Evolutionary conservation across 2,113 vertebrate species (phyloP).

Genomic region (Orycteropus afer): DNA sequence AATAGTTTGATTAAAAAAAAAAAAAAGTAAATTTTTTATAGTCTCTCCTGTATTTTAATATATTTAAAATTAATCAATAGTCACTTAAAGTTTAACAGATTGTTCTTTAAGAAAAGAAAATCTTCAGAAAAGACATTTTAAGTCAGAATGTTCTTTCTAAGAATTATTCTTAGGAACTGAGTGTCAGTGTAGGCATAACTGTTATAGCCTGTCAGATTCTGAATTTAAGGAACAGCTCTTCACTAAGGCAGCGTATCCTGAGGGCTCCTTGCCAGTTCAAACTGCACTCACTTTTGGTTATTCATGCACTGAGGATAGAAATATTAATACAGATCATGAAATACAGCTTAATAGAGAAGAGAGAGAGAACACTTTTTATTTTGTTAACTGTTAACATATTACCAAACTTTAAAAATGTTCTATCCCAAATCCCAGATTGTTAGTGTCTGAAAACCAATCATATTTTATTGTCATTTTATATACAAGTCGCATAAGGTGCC

Average conservation of each 20-base stretch:
- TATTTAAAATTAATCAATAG: background rate
- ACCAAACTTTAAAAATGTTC: background rate
- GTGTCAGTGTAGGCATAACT: background rate
- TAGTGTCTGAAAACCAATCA: background rate
- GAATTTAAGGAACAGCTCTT: constrained; percentile 12
- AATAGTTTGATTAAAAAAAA: background rate
- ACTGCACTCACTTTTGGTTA: background rate
- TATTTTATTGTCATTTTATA: background rate
- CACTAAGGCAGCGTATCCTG: background rate
- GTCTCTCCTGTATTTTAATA: background rate
- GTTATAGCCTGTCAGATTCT: background rate
- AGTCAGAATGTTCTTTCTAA: constrained; percentile 13
- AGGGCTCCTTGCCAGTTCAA: background rate
- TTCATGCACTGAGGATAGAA: background rate
- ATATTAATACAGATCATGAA: background rate
- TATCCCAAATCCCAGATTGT: background rate
- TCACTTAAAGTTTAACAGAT: background rate
- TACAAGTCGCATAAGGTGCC: background rate
- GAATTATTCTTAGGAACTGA: background rate
- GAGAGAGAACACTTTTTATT: background rate
- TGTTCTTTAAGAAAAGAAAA: background rate
- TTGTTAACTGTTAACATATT: background rate
- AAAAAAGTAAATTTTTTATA: background rate
- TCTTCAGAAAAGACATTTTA: background rate
- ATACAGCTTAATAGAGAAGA: background rate